These are phyloP conservation scores for Bruchidius siliquastri DNA, from an alignment of 2,888 invertebrate genomes.

Conservation along the genomic window DNA sequence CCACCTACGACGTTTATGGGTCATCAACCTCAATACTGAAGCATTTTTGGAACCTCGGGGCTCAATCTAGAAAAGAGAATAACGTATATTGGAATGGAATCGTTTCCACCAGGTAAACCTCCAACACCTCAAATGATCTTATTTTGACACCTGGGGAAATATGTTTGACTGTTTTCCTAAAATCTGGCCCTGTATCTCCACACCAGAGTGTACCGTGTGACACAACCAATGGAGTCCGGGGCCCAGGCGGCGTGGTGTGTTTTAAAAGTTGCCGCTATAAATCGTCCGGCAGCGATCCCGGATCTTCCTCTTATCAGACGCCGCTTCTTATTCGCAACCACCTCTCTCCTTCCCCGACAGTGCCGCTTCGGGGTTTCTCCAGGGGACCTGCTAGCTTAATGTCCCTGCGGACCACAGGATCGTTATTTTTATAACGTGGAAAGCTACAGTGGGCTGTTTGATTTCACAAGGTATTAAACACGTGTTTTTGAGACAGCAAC, in stretches of 20 bases:
- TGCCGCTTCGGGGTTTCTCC: background rate
- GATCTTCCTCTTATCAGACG: conserved; percentile 45
- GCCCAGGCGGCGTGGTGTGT: conserved; percentile 44
- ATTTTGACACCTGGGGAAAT: no score
- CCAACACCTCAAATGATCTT: no score
- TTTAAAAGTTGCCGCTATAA: conserved; percentile 51
- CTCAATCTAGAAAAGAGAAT: no score
- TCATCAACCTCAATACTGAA: no score
- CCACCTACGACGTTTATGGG: no score
- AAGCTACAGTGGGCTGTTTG: background rate
- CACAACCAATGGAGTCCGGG: background rate
- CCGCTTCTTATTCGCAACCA: background rate
- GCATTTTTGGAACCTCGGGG: no score
- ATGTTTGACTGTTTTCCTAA: no score
- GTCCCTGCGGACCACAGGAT: background rate
- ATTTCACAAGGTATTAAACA: no score
- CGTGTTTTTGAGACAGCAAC: no score
- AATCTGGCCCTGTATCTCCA: conserved; percentile 23
- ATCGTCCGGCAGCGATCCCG: conserved; percentile 50
- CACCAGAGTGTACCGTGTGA: conserved; percentile 34
- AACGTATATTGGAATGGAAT: no score
- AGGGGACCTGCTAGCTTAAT: background rate
- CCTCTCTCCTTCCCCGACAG: background rate
- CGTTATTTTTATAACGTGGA: background rate
- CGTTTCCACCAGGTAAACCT: no score